Evolutionary conservation across 2,888 invertebrate species (phyloP).

Genomic region (Masnerella sp.): DNA sequence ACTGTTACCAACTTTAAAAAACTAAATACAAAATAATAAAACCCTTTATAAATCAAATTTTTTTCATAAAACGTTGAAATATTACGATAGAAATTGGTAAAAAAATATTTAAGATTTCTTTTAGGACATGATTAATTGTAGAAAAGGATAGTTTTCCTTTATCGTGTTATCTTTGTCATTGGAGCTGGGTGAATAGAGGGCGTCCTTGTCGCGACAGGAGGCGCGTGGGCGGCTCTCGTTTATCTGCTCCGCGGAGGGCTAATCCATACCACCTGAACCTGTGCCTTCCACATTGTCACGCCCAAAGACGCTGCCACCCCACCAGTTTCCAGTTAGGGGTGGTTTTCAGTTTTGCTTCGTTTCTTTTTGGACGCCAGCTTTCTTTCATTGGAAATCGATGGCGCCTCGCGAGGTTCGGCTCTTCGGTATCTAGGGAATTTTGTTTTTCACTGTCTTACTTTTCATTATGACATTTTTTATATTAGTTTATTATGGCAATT

Average conservation of each 20-base stretch:
- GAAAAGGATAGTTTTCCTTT: too few relatives aligned
- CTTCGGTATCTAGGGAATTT: slow-evolving; percentile 17
- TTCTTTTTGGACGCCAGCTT: slow-evolving; percentile 27
- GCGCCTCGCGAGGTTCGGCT: neutral
- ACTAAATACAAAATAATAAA: too few relatives aligned
- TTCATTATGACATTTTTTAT: too few relatives aligned
- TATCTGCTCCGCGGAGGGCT: slow-evolving; percentile 60
- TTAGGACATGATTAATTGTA: too few relatives aligned
- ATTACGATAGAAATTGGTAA: too few relatives aligned
- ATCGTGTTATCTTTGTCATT: slow-evolving; percentile 45
- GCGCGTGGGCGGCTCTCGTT: slow-evolving; percentile 70
- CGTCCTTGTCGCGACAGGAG: slow-evolving; percentile 46
- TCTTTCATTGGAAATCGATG: slow-evolving; percentile 49
- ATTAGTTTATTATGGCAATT: too few relatives aligned
- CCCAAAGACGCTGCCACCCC: slow-evolving; percentile 62
- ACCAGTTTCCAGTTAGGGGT: slow-evolving; percentile 19
- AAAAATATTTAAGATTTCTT: too few relatives aligned
- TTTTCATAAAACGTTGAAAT: too few relatives aligned
- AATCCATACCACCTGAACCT: slow-evolving; percentile 67
- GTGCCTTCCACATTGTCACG: slow-evolving; percentile 70
- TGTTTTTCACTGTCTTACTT: neutral
- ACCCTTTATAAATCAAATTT: too few relatives aligned
- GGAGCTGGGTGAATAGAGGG: slow-evolving; percentile 23
- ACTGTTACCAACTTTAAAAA: too few relatives aligned
- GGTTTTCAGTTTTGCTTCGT: slow-evolving; percentile 31